These are phyloP conservation scores for Plutomurus gul DNA, from an alignment of 1,140 invertebrate genomes.

Conservation along the genomic window DNA sequence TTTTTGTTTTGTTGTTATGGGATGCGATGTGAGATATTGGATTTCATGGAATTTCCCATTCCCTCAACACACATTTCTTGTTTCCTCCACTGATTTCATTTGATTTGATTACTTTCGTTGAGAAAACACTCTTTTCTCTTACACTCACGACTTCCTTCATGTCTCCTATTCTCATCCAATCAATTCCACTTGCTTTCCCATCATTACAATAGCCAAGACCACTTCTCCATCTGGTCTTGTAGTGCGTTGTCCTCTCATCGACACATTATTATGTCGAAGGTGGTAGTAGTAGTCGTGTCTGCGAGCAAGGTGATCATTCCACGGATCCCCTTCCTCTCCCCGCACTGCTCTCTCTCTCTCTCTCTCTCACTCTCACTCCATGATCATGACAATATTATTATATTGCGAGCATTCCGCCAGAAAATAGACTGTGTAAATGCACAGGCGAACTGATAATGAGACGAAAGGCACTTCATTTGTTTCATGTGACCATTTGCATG, in stretches of 20 bases:
- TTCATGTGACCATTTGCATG: background rate
- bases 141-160: background rate
- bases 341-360: too few relatives aligned
- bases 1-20: background rate
- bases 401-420: background rate
- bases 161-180: background rate
- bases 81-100: too few relatives aligned
- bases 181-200: background rate
- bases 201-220: background rate
- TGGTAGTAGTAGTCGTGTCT: too few relatives aligned
- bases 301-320: too few relatives aligned
- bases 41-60: background rate
- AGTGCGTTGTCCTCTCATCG: too few relatives aligned
- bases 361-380: too few relatives aligned
- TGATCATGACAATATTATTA: background rate
- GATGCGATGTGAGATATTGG: background rate
- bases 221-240: too few relatives aligned
- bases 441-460: background rate
- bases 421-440: too few relatives aligned
- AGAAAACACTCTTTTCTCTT: background rate
- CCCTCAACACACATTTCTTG: background rate
- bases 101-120: too few relatives aligned
- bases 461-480: constrained; percentile 3
- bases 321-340: too few relatives aligned
- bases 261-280: too few relatives aligned